Evolutionary conservation across 2,113 vertebrate species (phyloP), one percentile per base, ranked within the genome.

Genomic region (Syngnathus scovelli): DNA sequence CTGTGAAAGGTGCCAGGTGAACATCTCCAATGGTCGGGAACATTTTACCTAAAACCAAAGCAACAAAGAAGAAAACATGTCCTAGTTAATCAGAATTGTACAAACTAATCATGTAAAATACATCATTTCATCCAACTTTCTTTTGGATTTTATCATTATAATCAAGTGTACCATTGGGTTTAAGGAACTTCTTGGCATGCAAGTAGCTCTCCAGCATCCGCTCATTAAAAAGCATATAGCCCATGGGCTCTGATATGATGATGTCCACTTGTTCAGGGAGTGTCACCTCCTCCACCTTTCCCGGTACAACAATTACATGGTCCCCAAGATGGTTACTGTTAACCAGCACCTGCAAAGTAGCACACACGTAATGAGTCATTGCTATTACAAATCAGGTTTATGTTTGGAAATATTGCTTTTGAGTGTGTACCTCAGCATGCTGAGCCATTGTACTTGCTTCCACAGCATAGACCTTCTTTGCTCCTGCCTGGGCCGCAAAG

Each of bases 381-480:
- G 44, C 46, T 55, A 2, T 49, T 56, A 0, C 27, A 49, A 12
- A 1, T 36, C 11, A 66, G 55, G 7, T 46, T 38, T 61, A 49
- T 27, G n/a, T 7, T 55, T 5, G 13, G 23, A 54, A 54, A 21
- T 38, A 16, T 41, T 44, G 9, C n/a, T 13, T 36, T 41, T 43
- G 19, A 15, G 16, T 61, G 38, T 64, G 10, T 54, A 96, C 96
- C 95, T 98, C 95, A 0, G 96, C 96, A 0, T 98, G 96, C 85
- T 98, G 96, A 1, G 95, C 95, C 96, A 98, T 98, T 68, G 94
- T 95, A 87, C 95, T 98, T 75, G 96, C 95, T 74, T 98, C 96
- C 76, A 98, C 96, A 0, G 96, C 96, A 0, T 98, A 98, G 46
- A 98, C 93, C 74, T 98, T 98, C 68, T 95, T 90, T 0, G 96